These are phyloP conservation scores for Ceriagrion tenellum DNA, from an alignment of 2,888 invertebrate genomes.

Conservation along the genomic window DNA sequence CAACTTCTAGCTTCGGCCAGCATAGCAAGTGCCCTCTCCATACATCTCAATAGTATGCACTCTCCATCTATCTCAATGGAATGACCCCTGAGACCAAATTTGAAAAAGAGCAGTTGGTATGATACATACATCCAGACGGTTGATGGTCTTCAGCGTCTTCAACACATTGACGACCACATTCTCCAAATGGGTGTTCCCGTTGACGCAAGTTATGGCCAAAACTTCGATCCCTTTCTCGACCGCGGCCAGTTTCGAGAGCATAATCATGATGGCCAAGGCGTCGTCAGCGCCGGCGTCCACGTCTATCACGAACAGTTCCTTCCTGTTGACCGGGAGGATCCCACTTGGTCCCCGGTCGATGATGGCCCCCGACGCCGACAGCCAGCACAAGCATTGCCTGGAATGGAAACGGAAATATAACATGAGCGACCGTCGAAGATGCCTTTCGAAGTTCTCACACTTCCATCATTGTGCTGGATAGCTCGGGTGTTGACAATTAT, in stretches of 20 bases:
- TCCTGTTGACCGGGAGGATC: neutral
- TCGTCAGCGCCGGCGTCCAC: slow-evolving; percentile 85
- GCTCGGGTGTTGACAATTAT: no score
- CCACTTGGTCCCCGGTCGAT: neutral
- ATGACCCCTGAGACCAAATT: no score
- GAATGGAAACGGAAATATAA: neutral
- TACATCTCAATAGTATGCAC: no score
- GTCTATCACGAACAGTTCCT: slow-evolving; percentile 79
- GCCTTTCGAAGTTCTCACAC: no score
- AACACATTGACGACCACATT: slow-evolving; percentile 86
- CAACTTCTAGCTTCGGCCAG: no score
- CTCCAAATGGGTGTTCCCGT: slow-evolving; percentile 86
- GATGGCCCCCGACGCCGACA: neutral
- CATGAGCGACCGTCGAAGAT: no score
- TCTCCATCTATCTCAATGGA: no score
- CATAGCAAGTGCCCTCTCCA: no score
- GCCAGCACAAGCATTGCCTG: neutral
- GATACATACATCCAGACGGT: slow-evolving; percentile 82
- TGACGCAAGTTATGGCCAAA: slow-evolving; percentile 86
- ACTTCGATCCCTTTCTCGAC: slow-evolving; percentile 79
- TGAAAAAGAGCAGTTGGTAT: neutral
- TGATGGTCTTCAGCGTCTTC: slow-evolving; percentile 82
- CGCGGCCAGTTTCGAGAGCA: slow-evolving; percentile 77
- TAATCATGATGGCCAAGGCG: slow-evolving; percentile 81
- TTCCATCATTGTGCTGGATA: no score